Evolutionary conservation across 2,113 vertebrate genomes (phyloP), one percentile per base, ranked within the genome.

Genomic region (Cephalopterus ornatus): DNA sequence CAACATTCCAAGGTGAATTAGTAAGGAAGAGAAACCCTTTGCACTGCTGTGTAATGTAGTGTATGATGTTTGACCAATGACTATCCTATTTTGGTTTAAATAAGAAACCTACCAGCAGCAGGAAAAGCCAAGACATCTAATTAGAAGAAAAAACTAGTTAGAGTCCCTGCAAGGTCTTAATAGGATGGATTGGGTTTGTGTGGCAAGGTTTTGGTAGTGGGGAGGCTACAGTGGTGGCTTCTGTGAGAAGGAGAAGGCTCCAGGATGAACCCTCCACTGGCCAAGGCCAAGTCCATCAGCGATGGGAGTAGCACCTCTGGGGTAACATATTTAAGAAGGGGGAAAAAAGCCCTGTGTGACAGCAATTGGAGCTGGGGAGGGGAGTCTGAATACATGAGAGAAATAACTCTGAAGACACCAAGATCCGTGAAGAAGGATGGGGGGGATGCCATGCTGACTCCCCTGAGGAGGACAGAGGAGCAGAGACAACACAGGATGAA

Each of bases 221-320:
- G 0, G 6, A 4, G 4, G 12, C 23, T 44, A 12, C 18, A 33
- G 15, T 37, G 3, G 15, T 49, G 49, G 28, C 24, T 73, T 73
- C n/a, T 73, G 24, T 52, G 59, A 35, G 22, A 49, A 80, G 39
- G 33, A 72, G 42, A 33, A 6, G 13, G 66, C 37, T 41, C 26
- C 61, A 47, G 53, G 46, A 27, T 8, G 10, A 24, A 41, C 13
- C 46, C 6, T 9, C 9, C 8, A 0, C 15, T 39, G 73, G 27
- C 35, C 65, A 50, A 12, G 33, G 20, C 50, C 14, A 4, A 46
- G 47, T 14, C 28, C 52, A 41, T 12, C 37, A n/a, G 35, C 1
- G 0, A 20, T 0, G 0, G 6, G 14, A 4, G 14, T 32, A 39
- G 46, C 6, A 7, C 16, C 11, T 18, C 26, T 7, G 13, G 24